Percentiles rank a stretch among this genome's conserved stretches.
phyloP scores from a whole-genome alignment of 2,113 vertebrate genomes.

The Anarhynchus alexandrinus region DNA sequence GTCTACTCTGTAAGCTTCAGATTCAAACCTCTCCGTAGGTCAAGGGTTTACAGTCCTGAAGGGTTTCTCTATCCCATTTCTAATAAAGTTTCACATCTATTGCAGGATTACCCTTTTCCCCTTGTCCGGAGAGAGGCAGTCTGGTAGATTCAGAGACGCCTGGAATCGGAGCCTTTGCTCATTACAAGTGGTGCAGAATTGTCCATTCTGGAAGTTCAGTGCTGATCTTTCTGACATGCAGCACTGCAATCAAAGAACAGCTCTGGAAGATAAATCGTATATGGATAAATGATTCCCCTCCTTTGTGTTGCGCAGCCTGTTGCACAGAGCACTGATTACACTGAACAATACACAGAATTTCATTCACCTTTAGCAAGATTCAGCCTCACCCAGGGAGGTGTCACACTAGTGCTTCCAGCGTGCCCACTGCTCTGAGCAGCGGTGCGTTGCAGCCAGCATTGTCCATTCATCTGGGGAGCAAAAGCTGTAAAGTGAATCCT shows the following conservation, averaged over 20 bases:
- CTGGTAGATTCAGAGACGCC: background rate
- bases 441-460: background rate
- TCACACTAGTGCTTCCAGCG: background rate
- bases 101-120: background rate
- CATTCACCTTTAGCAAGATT: constrained; percentile 29
- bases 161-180: background rate
- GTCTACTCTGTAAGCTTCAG: background rate
- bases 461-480: constrained; percentile 21
- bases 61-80: background rate
- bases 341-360: constrained; percentile 41
- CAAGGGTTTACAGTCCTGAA: background rate
- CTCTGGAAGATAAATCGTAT: background rate
- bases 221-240: background rate
- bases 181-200: background rate
- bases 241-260: constrained; percentile 8
- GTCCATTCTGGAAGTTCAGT: background rate
- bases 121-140: background rate
- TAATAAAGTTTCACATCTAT: background rate
- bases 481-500: constrained; percentile 26
- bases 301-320: constrained; percentile 32
- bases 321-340: constrained; percentile 47
- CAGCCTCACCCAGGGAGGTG: background rate
- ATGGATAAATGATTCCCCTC: background rate
- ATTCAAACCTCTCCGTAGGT: background rate
- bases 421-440: background rate